Evolutionary conservation across 2,113 vertebrate species (phyloP).

Genomic region (Albula glossodonta): DNA sequence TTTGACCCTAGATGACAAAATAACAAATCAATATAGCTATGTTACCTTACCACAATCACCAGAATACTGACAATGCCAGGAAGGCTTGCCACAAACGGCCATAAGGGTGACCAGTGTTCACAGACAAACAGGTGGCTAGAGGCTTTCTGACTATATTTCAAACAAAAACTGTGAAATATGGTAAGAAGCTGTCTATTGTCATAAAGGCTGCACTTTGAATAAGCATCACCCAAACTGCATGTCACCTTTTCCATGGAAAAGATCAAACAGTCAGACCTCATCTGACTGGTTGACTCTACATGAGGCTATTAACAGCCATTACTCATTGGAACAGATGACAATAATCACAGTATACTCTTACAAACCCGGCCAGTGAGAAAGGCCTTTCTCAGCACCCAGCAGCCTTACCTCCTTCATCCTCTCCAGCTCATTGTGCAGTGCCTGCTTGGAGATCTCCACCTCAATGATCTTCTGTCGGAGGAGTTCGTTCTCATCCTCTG

Average conservation of each 20-base stretch:
- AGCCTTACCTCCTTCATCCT: conserved; percentile 87
- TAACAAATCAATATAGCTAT: too few species aligned
- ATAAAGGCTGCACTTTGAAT: too few species aligned
- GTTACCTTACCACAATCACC: too few species aligned
- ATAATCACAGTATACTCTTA: not conserved
- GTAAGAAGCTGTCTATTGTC: too few species aligned
- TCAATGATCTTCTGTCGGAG: conserved; percentile 92
- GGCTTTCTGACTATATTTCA: too few species aligned
- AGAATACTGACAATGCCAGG: too few species aligned
- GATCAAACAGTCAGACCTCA: not conserved
- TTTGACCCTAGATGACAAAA: too few species aligned
- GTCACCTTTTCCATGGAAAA: not conserved
- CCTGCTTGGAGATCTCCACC: conserved; percentile 92
- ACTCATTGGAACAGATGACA: not conserved
- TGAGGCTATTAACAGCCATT: not conserved
- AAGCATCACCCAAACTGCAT: not conserved
- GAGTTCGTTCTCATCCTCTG: conserved; percentile 95
- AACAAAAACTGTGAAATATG: too few species aligned
- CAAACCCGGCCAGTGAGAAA: not conserved
- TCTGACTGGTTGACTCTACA: not conserved
- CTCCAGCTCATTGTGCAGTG: conserved; percentile 91
- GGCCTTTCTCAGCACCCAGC: not conserved
- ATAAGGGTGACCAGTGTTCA: too few species aligned
- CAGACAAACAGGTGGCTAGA: too few species aligned
- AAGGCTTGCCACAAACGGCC: too few species aligned